These are phyloP conservation scores for Deilephila elpenor DNA, from an alignment of 2,888 invertebrate species.

Conservation along the genomic window DNA sequence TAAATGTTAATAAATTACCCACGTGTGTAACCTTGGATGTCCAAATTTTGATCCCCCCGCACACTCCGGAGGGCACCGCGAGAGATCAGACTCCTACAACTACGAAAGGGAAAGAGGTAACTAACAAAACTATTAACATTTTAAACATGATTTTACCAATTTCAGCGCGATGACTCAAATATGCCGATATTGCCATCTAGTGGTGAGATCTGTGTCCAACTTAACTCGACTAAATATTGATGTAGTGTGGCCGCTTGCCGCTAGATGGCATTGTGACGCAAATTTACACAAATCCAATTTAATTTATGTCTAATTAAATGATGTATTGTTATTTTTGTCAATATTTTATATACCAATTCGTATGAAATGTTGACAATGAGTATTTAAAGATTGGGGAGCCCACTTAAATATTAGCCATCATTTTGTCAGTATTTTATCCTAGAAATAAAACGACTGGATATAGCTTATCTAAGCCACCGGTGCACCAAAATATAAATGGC, in stretches of 20 bases:
- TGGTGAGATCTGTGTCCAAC: constrained; percentile 23
- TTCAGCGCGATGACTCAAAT: constrained; percentile 25
- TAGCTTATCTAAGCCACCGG: no score
- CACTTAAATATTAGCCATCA: background rate
- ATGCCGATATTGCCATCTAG: constrained; percentile 30
- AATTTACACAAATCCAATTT: constrained; percentile 9
- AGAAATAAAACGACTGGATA: background rate
- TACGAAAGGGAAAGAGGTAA: constrained; percentile 91
- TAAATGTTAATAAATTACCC: background rate
- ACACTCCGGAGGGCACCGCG: constrained; percentile 74
- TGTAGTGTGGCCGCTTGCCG: constrained; percentile 21
- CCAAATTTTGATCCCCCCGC: constrained; percentile 72
- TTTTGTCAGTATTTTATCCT: background rate
- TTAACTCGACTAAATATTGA: constrained; percentile 24
- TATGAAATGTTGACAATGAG: constrained; percentile 6
- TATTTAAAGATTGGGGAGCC: background rate
- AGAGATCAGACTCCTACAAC: constrained; percentile 85
- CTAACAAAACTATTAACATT: constrained; percentile 39
- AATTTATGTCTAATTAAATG: background rate
- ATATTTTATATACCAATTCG: background rate
- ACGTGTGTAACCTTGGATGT: constrained; percentile 61
- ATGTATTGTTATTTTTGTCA: background rate
- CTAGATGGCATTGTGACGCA: constrained; percentile 31
- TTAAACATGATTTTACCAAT: constrained; percentile 28
- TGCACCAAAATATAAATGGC: no score